A percentile compares a stretch with the other conserved stretches of the same genome.
Evolutionary conservation across 1,140 invertebrate species (phyloP).

Genomic region (Leguminivora glycinivorella): DNA sequence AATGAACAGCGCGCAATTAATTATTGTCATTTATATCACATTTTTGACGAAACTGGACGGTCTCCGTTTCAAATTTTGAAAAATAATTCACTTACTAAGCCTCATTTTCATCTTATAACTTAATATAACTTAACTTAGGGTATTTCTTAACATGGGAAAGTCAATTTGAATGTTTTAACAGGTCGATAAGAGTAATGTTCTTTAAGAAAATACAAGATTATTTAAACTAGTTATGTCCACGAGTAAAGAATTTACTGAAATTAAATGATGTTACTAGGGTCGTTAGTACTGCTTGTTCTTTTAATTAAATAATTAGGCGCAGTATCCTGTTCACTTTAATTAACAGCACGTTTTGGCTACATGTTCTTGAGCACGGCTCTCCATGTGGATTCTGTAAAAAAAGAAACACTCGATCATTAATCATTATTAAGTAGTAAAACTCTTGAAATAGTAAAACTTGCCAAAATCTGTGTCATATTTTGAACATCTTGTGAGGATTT

Average conservation of each 20-base stretch:
- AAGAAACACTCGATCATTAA: background rate
- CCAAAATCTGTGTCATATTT: no score
- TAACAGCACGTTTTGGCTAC: constrained; percentile 6
- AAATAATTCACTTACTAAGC: background rate
- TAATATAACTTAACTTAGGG: background rate
- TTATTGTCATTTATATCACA: constrained; percentile 26
- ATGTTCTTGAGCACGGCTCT: constrained; percentile 2
- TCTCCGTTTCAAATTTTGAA: constrained; percentile 3
- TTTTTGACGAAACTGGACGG: constrained; percentile 16
- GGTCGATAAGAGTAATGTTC: background rate
- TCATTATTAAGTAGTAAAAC: background rate
- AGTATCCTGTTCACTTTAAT: background rate
- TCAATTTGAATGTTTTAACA: background rate
- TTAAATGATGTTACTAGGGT: background rate
- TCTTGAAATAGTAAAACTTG: no score
- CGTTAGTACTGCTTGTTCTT: background rate
- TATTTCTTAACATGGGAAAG: background rate
- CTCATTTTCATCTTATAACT: background rate
- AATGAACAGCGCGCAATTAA: constrained; percentile 3
- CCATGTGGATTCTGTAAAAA: background rate
- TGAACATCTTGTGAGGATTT: no score
- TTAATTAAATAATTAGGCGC: constrained; percentile 10
- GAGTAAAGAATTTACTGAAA: background rate
- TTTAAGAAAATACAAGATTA: background rate
- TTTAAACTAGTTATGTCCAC: background rate